These are phyloP conservation scores for Prunella fulvescens DNA, from an alignment of 2,113 vertebrate species.

Conservation along the genomic window DNA sequence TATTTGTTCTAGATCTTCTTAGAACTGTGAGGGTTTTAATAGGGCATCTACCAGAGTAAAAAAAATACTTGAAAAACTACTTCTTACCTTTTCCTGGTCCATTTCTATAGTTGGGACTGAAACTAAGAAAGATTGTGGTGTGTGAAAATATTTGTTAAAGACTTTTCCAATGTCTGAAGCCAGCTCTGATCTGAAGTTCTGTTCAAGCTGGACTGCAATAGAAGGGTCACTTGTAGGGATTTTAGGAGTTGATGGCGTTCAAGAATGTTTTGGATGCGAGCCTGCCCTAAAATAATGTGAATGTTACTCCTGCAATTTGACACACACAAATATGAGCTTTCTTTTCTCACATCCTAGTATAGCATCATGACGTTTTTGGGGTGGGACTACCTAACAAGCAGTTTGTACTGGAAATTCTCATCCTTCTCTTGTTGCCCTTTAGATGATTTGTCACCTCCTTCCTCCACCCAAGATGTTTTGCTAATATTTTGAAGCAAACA, in stretches of 20 bases:
- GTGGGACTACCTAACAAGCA: not conserved
- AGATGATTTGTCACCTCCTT: not conserved
- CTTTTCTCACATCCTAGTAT: not conserved
- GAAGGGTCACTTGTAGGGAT: not conserved
- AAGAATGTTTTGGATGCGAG: not conserved
- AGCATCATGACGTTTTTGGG: not conserved
- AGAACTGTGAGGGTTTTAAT: not conserved
- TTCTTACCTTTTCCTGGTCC: not conserved
- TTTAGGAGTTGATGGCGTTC: not conserved
- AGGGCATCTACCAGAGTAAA: not conserved
- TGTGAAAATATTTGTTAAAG: not conserved
- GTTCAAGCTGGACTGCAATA: not conserved
- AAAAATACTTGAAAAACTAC: not conserved
- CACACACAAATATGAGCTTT: not conserved
- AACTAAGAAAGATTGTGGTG: not conserved
- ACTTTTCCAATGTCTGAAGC: not conserved
- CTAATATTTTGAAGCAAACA: not conserved
- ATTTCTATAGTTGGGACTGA: not conserved
- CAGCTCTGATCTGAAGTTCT: not conserved
- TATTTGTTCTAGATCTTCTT: not conserved
- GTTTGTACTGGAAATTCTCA: slow-evolving; percentile 39
- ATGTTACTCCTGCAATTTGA: not conserved
- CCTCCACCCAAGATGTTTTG: not conserved
- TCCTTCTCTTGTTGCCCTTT: not conserved
- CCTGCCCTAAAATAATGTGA: not conserved